Percentiles rank a stretch among this genome's conserved stretches.
Conservation (phyloP, 1,140 invertebrate species). For the Calycopis cecrops region DNA sequence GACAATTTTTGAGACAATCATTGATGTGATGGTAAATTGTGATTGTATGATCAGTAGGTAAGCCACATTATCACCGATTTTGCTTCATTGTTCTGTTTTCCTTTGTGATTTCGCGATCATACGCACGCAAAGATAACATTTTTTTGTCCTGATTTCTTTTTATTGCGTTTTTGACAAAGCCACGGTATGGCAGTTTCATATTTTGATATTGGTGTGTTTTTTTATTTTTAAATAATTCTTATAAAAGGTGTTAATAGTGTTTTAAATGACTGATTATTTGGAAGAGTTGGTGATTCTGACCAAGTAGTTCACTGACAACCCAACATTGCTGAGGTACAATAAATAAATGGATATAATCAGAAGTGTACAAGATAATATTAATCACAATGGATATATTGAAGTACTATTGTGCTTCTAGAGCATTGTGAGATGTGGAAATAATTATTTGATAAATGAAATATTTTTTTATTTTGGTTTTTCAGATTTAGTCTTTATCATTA, state of each 20-base stretch:
- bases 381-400: no score
- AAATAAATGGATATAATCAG: no score
- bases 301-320: no score
- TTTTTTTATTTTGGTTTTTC: no score
- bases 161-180: slow-evolving; percentile 36
- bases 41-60: slow-evolving; percentile 38
- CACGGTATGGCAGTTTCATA: slow-evolving; percentile 6
- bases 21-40: slow-evolving; percentile 42
- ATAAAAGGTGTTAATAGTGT: slow-evolving; percentile 62
- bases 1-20: slow-evolving; percentile 45
- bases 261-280: slow-evolving; percentile 19
- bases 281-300: no score
- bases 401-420: no score
- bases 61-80: slow-evolving; percentile 48
- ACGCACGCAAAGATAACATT: slow-evolving; percentile 55
- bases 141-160: slow-evolving; percentile 48
- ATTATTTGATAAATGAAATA: no score
- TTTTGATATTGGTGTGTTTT: slow-evolving; percentile 1
- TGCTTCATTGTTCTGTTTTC: slow-evolving; percentile 53
- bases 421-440: no score
- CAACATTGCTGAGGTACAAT: no score
- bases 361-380: no score
- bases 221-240: slow-evolving; percentile 19
- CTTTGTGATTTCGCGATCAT: slow-evolving; percentile 66
- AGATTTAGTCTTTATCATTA: no score